Conservation (phyloP, 2,888 invertebrate genomes). For the Chloroclystis v-ata region DNA sequence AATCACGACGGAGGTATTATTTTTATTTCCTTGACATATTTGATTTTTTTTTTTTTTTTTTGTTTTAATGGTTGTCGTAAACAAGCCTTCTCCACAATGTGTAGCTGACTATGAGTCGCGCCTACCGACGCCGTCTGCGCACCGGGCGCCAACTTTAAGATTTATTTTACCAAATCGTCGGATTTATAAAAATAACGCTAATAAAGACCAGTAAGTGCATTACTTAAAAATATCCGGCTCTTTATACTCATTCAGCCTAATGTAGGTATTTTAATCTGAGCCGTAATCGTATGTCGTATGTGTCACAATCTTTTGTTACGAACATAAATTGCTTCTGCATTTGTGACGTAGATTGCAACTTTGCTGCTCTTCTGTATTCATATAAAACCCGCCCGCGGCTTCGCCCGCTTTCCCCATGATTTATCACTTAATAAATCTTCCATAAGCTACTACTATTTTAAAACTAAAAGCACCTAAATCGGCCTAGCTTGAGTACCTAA, state of each 20-base stretch:
- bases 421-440: too few species aligned
- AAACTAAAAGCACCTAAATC: too few species aligned
- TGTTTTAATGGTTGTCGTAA: constrained; percentile 22
- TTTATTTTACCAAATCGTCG: constrained; percentile 38
- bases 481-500: too few species aligned
- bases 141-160: constrained; percentile 37
- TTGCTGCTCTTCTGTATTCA: too few species aligned
- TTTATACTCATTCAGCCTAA: constrained; percentile 24
- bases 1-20: constrained; percentile 22
- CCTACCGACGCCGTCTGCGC: constrained; percentile 32
- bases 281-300: constrained; percentile 12
- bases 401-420: too few species aligned
- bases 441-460: too few species aligned
- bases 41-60: too few species aligned
- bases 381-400: too few species aligned
- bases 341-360: background rate
- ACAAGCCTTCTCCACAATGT: constrained; percentile 30
- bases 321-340: constrained; percentile 10
- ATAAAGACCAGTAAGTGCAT: constrained; percentile 20
- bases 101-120: constrained; percentile 28
- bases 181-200: constrained; percentile 30
- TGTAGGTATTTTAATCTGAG: constrained; percentile 16
- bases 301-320: constrained; percentile 19
- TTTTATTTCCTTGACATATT: constrained; percentile 10
- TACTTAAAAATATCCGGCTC: constrained; percentile 25